phyloP scores from a whole-genome alignment of 2,797 vertebrate species.

The Gymnoscopelus microlampas region DNA sequence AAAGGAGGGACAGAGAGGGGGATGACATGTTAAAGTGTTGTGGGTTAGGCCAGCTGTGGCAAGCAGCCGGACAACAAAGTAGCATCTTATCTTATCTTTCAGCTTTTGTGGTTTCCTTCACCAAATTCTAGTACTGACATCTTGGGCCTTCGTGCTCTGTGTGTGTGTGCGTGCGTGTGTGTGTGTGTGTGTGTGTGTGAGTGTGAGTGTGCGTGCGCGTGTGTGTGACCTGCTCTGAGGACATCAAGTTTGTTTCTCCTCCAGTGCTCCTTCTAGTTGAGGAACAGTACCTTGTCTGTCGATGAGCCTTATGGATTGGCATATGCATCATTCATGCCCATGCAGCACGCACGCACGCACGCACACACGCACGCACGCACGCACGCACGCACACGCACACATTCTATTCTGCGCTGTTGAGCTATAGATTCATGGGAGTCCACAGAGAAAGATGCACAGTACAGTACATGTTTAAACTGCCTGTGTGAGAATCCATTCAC shows the following conservation, averaged over 20 bases:
- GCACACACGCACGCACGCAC: not conserved
- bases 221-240: slow-evolving; percentile 47
- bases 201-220: slow-evolving; percentile 11
- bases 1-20: too few relatives aligned
- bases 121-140: slow-evolving; percentile 49
- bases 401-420: slow-evolving; percentile 1
- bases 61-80: too few relatives aligned
- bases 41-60: too few relatives aligned
- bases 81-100: too few relatives aligned
- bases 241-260: slow-evolving; percentile 71
- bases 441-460: not conserved
- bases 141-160: slow-evolving; percentile 27
- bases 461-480: slow-evolving; percentile 7
- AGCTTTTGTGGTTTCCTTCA: not conserved
- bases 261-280: slow-evolving; percentile 73
- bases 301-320: slow-evolving; percentile 74
- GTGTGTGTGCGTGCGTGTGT: slow-evolving; percentile 18
- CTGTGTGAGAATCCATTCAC: slow-evolving; percentile 14
- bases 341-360: slow-evolving; percentile 44
- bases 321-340: slow-evolving; percentile 54
- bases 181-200: slow-evolving; percentile 14
- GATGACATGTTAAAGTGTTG: too few relatives aligned
- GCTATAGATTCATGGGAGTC: too few relatives aligned
- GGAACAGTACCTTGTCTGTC: slow-evolving; percentile 71
- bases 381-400: slow-evolving; percentile 26